Conservation (phyloP, 2,888 invertebrate genomes). For the Aphidoletes aphidimyza region DNA sequence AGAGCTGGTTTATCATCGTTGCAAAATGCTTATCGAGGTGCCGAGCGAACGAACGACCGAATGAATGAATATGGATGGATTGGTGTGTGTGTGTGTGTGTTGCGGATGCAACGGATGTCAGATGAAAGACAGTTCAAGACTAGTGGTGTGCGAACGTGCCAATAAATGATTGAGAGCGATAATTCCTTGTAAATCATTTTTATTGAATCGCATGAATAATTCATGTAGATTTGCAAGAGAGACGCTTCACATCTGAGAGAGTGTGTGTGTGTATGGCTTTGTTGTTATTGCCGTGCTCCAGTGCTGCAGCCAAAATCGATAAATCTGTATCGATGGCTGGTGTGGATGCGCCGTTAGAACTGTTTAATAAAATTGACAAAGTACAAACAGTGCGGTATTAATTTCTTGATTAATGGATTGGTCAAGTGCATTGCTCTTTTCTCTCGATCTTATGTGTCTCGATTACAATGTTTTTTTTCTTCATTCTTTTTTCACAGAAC, state of each 20-base stretch:
- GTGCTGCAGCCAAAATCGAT: background rate
- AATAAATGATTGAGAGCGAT: background rate
- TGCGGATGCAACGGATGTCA: no score
- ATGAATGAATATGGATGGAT: no score
- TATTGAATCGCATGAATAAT: constrained; percentile 26
- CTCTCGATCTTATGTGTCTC: no score
- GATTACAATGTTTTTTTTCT: no score
- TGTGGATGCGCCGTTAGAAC: background rate
- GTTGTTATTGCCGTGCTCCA: background rate
- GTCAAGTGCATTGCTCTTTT: constrained; percentile 27
- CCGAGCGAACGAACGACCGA: no score
- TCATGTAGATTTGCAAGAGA: background rate
- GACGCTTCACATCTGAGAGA: no score
- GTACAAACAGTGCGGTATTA: background rate
- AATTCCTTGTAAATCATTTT: constrained; percentile 36
- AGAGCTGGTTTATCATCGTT: no score
- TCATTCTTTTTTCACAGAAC: no score
- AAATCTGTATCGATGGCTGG: background rate
- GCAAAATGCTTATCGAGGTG: no score
- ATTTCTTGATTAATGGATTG: constrained; percentile 24
- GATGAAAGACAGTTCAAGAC: no score
- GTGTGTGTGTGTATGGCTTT: background rate
- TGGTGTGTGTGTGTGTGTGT: no score
- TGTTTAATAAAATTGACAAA: constrained; percentile 34
- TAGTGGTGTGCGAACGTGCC: constrained; percentile 44